These are phyloP conservation scores for Rhipidura dahli DNA, from an alignment of 2,113 vertebrate species.

Conservation along the genomic window DNA sequence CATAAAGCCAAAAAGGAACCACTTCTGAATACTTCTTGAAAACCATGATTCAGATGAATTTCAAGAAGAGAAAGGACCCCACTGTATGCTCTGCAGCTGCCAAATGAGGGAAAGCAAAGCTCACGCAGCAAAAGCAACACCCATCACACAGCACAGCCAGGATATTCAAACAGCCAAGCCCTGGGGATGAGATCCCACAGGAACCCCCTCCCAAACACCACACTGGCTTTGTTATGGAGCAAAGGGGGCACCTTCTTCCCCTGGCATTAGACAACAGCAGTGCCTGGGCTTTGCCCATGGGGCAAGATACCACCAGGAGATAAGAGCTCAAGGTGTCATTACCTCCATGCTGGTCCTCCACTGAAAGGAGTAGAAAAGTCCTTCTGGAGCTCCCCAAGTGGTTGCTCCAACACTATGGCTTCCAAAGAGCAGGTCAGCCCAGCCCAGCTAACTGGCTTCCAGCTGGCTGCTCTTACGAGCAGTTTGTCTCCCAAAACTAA, in stretches of 20 bases:
- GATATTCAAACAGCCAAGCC: neutral
- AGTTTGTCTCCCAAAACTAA: neutral
- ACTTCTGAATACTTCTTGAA: neutral
- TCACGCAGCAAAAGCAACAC: neutral
- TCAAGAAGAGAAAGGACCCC: neutral
- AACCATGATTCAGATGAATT: neutral
- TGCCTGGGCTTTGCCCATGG: neutral
- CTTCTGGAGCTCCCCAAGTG: neutral
- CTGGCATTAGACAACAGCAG: neutral
- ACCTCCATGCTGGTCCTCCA: neutral
- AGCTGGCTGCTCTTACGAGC: neutral
- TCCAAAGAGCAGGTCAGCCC: neutral
- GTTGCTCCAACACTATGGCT: neutral
- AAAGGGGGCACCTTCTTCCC: neutral
- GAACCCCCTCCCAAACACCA: neutral
- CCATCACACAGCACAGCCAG: neutral
- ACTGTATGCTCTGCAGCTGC: neutral
- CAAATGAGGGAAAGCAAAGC: neutral
- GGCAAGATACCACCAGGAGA: neutral
- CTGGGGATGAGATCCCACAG: neutral
- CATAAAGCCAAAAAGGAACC: neutral
- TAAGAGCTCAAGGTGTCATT: neutral
- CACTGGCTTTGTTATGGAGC: rapidly evolving
- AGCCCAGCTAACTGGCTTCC: neutral
- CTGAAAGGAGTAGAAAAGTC: neutral